Base-by-base conservation (phyloP, 2,888 invertebrate species). In the Apoderus coryli region DNA sequence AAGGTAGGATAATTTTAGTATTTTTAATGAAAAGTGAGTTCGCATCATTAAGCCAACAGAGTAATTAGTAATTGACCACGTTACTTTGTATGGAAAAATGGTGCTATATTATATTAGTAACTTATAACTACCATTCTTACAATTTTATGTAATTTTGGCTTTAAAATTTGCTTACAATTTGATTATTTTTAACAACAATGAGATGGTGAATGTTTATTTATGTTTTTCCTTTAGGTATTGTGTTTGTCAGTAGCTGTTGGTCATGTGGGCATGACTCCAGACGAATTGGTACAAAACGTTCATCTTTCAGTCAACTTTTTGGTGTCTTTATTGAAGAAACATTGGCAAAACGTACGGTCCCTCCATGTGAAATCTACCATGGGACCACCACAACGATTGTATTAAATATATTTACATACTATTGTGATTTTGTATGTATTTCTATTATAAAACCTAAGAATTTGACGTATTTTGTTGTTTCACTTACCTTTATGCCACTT, bases 311-410 rank as follows among this genome's bases (percentile, higher is more conserved):
- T 98, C 64, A 99, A 99, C 67, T 99, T 99, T 72, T 72, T 99
- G 54, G 96, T 99, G 30, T 99, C 98, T 0, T 68, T 99, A 54
- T 66, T 99, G 60, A 99, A 99, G 71, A 99, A 99, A 63, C 96
- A 98, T 64, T 99, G 98, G 98, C 98, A 99, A 63, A 99, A 99
- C 53, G 95, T 99, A 15, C 74, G 93, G 34, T 93, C 96, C 9
- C 72, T 99, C 38, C 92, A 98, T 64, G 84, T 99, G 59, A 99
- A 99, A 67, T 92, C 92, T 29, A 86, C 95, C 9, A 99, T 99
- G 98, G 96, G 98, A 50, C 85, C 88, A 44, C 80, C 93, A 50
- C 90, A 95, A 64, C 77, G 96, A 63, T 70, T 98, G 58, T 98
- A 95, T 68, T 98, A 88, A 77, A 44, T 42, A 29, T 19, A n/a